Base-by-base conservation (phyloP, 2,797 vertebrate genomes). In the Xenentodon cancila region DNA sequence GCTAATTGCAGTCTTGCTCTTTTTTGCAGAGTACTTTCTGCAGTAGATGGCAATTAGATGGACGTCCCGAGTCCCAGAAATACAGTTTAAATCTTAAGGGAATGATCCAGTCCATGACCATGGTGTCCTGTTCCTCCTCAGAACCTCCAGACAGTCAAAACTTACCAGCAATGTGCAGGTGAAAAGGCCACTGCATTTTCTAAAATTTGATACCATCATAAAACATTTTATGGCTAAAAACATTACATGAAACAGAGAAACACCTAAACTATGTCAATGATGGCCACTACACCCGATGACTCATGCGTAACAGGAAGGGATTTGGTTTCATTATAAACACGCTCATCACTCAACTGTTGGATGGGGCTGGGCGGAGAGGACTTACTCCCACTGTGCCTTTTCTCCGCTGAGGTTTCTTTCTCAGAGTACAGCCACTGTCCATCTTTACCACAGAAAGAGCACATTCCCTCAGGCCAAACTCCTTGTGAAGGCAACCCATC, bases 1-100 rank as follows among this genome's bases (percentile, higher is more conserved):
- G 82, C 89, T 93, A 92, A 93, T 92, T 93, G 85, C 82, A 93
- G 87, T 75, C 83, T 77, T 90, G 79, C 73, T 88, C 64, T 88
- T 87, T 88, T 25, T 25, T 25, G 85, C 81, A 59, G 83, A 79
- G 73, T 71, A 74, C 84, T 88, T 85, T 81, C 45, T 81, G 86
- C 73, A 71, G 78, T 81, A 84, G 78, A 88, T 79, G 81, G 88
- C 84, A 92, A 93, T 92, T 93, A 92, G 64, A 82, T 81, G 86
- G 72, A 91, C 53, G 73, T 90, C 86, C 84, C 30, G 62, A 84
- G 79, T 79, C 72, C 82, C 85, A 84, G 81, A 89, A 90, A 88
- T 76, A 88, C 56, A 50, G 58, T 68, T 64, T 9, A 68, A 80
- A 73, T 59, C 82, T 84, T 80, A 1, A 70, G 73, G 62, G 81